phyloP scores from a whole-genome alignment of 1,140 invertebrate genomes.

The Drosophila miranda region DNA sequence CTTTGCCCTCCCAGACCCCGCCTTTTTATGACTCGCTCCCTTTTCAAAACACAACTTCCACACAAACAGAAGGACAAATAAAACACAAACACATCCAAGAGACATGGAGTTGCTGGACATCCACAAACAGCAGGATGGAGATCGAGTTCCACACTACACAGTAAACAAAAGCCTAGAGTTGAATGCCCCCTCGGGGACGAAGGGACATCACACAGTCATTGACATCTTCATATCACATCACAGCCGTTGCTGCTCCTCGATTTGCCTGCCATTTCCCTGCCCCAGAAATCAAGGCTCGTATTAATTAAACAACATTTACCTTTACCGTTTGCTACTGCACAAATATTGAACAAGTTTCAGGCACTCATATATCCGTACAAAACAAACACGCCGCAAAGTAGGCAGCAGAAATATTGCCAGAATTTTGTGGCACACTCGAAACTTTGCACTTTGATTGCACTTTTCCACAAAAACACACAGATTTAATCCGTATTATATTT shows the following conservation, averaged over 20 bases:
- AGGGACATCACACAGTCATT: slow-evolving; percentile 22
- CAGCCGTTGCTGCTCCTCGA: neutral
- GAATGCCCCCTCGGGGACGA: slow-evolving; percentile 35
- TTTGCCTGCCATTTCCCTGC: slow-evolving; percentile 18
- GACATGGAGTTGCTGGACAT: neutral
- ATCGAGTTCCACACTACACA: too few relatives aligned
- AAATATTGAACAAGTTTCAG: slow-evolving; percentile 25
- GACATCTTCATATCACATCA: slow-evolving; percentile 8
- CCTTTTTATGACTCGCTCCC: slow-evolving; percentile 17
- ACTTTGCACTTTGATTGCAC: neutral
- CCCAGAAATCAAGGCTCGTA: slow-evolving; percentile 12
- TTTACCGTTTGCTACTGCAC: slow-evolving; percentile 6
- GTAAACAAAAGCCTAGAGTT: slow-evolving; percentile 24
- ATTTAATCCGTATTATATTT: too few relatives aligned
- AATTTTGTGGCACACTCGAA: neutral
- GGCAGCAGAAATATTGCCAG: neutral
- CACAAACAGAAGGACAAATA: slow-evolving; percentile 25
- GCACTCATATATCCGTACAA: slow-evolving; percentile 1
- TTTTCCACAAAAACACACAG: neutral
- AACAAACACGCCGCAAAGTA: slow-evolving; percentile 8
- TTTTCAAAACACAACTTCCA: slow-evolving; percentile 38
- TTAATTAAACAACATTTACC: slow-evolving; percentile 39
- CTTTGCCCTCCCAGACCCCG: slow-evolving; percentile 3
- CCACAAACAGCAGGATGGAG: slow-evolving; percentile 19
- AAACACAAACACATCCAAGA: slow-evolving; percentile 12